phyloP scores from a whole-genome alignment of 2,113 vertebrate genomes.

The Ranitomeya imitator region DNA sequence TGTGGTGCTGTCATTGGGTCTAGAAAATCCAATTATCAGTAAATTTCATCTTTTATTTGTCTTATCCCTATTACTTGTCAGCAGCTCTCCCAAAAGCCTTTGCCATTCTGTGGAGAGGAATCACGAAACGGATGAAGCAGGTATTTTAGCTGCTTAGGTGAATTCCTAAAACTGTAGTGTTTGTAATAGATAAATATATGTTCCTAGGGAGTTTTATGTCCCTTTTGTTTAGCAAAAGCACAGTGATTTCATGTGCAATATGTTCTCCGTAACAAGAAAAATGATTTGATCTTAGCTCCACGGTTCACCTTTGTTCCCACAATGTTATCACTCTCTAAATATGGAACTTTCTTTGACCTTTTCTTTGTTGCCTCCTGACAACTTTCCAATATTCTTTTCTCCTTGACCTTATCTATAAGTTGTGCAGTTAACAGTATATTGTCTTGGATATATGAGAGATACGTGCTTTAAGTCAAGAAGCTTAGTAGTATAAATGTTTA shows the following conservation, averaged over 20 bases:
- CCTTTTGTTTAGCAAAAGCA: background rate
- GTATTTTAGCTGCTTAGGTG: slow-evolving; percentile 31
- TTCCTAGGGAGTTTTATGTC: background rate
- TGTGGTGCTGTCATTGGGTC: no score
- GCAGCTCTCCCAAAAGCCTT: slow-evolving; percentile 10
- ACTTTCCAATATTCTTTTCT: slow-evolving; percentile 3
- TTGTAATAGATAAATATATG: background rate
- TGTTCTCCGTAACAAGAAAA: no score
- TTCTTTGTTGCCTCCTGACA: background rate
- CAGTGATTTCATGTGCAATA: background rate
- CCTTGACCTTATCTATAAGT: background rate
- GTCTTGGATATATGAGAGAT: background rate
- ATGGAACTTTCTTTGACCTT: background rate
- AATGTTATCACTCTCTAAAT: background rate
- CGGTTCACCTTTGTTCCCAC: background rate
- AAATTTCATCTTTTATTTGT: background rate
- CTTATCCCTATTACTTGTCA: background rate
- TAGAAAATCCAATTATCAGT: background rate
- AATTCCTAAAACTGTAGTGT: background rate
- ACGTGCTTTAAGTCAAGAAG: background rate
- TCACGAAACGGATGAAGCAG: slow-evolving; percentile 3
- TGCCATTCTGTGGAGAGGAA: slow-evolving; percentile 4
- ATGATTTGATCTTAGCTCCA: background rate
- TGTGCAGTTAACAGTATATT: background rate
- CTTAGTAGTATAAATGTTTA: background rate